Conservation (phyloP, 2,888 invertebrate genomes). For the Bugula neritina region DNA sequence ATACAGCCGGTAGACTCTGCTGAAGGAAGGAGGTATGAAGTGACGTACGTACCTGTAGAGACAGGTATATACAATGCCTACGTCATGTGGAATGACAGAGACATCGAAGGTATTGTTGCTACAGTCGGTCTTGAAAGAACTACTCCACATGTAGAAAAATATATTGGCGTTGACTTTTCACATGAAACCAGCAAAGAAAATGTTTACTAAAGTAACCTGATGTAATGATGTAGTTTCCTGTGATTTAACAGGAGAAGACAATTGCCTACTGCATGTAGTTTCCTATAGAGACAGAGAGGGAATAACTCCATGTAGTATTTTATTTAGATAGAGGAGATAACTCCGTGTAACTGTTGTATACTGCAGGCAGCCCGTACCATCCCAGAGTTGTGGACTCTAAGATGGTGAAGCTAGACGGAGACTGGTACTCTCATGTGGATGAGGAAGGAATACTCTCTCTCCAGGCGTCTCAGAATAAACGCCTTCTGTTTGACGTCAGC, state of each 20-base stretch:
- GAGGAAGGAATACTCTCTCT: conserved; percentile 58
- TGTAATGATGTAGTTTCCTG: too few species aligned
- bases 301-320: too few species aligned
- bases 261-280: too few species aligned
- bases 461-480: conserved; percentile 55
- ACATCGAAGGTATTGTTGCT: conserved; percentile 57
- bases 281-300: too few species aligned
- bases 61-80: conserved; percentile 84
- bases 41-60: conserved; percentile 81
- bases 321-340: too few species aligned
- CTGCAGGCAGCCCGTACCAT: conserved; percentile 74
- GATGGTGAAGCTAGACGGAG: conserved; percentile 71
- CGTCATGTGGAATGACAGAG: conserved; percentile 63
- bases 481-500: conserved; percentile 74
- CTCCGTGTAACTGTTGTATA: too few species aligned
- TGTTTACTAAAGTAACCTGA: too few species aligned
- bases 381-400: conserved; percentile 70
- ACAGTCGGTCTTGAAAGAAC: too few species aligned
- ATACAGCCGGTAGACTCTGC: conserved; percentile 50
- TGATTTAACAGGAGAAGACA: too few species aligned
- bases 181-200: too few species aligned
- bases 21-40: conserved; percentile 69
- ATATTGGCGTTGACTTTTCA: too few species aligned
- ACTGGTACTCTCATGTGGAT: conserved; percentile 77
- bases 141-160: too few species aligned